Percentiles rank a stretch among this genome's conserved stretches.
Evolutionary conservation across 1,140 invertebrate species (phyloP).

Genomic region (Bombus confusus): DNA sequence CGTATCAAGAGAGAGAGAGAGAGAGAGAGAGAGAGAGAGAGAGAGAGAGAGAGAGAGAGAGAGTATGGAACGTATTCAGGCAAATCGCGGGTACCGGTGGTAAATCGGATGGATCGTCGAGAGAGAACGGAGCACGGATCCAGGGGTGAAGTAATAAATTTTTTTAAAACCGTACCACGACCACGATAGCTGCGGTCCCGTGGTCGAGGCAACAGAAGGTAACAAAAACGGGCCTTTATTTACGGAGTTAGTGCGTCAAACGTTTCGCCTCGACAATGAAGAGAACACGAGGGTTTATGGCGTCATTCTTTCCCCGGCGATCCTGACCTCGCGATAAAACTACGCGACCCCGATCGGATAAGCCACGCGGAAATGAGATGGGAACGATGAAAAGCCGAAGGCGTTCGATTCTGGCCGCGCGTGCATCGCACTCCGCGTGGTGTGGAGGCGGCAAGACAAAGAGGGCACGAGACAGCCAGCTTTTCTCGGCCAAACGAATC

Average conservation of each 20-base stretch:
- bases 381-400: conserved; percentile 48
- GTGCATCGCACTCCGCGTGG: not conserved
- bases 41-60: not conserved
- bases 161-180: conserved; percentile 17
- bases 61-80: not conserved
- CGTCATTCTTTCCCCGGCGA: conserved; percentile 39
- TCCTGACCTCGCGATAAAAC: conserved; percentile 38
- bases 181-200: not conserved
- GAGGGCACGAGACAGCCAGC: not conserved
- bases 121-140: not conserved
- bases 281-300: conserved; percentile 56
- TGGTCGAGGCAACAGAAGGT: not conserved
- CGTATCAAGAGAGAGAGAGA: not conserved
- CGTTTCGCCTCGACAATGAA: conserved; percentile 49
- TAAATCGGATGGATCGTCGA: conserved; percentile 28
- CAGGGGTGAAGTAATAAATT: conserved; percentile 28
- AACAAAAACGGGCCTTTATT: conserved; percentile 39
- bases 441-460: not conserved
- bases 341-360: conserved; percentile 33
- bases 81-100: conserved; percentile 8
- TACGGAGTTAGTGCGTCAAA: conserved; percentile 39
- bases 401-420: conserved; percentile 35
- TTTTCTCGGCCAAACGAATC: no score
- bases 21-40: not conserved
- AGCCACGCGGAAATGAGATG: conserved; percentile 54